Evolutionary conservation across 2,888 invertebrate genomes (phyloP).

Genomic region (Plutella xylostella): DNA sequence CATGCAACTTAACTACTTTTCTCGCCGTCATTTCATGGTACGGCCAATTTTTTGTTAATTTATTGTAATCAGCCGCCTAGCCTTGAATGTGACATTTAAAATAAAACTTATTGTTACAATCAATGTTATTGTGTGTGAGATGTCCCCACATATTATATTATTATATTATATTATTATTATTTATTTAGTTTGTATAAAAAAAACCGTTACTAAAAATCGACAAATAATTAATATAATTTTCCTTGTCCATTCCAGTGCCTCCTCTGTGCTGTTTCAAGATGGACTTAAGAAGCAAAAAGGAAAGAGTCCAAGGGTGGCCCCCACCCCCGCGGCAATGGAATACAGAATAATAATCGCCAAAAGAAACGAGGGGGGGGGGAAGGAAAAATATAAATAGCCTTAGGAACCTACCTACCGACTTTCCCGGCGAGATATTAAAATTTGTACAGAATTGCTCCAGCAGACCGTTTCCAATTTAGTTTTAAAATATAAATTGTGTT

Average conservation of each 20-base stretch:
- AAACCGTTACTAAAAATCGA: too few relatives aligned
- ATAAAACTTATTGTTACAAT: too few relatives aligned
- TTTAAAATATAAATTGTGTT: constrained; percentile 31
- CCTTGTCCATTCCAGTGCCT: constrained; percentile 27
- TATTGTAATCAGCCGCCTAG: too few relatives aligned
- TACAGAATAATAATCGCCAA: constrained; percentile 70
- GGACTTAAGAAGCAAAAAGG: constrained; percentile 72
- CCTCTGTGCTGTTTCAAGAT: constrained; percentile 54
- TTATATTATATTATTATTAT: too few relatives aligned
- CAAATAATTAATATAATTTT: background rate
- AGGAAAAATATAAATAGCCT: constrained; percentile 67
- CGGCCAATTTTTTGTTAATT: too few relatives aligned
- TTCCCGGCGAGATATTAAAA: constrained; percentile 52
- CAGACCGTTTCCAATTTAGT: constrained; percentile 52
- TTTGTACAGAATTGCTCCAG: constrained; percentile 53
- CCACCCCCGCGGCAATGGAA: constrained; percentile 49
- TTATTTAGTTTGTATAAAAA: too few relatives aligned
- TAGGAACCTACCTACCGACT: constrained; percentile 39
- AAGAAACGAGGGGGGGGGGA: constrained; percentile 43
- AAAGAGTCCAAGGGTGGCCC: constrained; percentile 58
- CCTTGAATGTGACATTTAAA: too few relatives aligned
- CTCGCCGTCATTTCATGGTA: too few relatives aligned
- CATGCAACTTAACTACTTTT: too few relatives aligned
- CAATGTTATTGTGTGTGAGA: too few relatives aligned
- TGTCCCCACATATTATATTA: too few relatives aligned